Conservation (phyloP, 2,113 vertebrate species). For the Pelusios castaneus region DNA sequence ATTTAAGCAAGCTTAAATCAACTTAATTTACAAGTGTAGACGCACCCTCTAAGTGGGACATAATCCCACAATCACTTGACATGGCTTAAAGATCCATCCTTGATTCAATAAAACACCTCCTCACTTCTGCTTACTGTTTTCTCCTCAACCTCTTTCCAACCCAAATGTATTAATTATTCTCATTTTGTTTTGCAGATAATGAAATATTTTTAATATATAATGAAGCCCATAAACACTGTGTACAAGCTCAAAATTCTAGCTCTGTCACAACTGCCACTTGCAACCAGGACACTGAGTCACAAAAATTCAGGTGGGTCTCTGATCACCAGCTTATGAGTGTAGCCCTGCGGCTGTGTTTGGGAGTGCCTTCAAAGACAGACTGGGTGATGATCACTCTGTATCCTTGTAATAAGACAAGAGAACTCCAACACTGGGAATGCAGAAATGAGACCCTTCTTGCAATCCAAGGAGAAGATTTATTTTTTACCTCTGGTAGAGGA, state of each 20-base stretch:
- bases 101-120: not conserved
- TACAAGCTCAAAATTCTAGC: slow-evolving; percentile 72
- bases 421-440: slow-evolving; percentile 89
- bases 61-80: not conserved
- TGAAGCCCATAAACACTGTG: slow-evolving; percentile 84
- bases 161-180: not conserved
- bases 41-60: not conserved
- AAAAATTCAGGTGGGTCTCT: slow-evolving; percentile 91
- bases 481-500: slow-evolving; percentile 84
- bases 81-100: not conserved
- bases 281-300: slow-evolving; percentile 72
- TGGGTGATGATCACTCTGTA: slow-evolving; percentile 81
- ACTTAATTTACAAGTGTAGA: too few species aligned
- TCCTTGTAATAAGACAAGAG: slow-evolving; percentile 82
- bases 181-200: slow-evolving; percentile 75
- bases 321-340: slow-evolving; percentile 83
- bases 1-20: too few species aligned
- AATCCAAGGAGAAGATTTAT: slow-evolving; percentile 82
- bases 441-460: slow-evolving; percentile 88
- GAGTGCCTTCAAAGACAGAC: slow-evolving; percentile 76
- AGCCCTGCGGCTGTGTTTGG: slow-evolving; percentile 85
- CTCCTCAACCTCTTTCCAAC: not conserved
- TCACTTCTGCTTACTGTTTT: not conserved
- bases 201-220: slow-evolving; percentile 88
- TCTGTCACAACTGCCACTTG: slow-evolving; percentile 72